Evolutionary conservation across 2,113 vertebrate species (phyloP).

Genomic region (Vulpes lagopus): DNA sequence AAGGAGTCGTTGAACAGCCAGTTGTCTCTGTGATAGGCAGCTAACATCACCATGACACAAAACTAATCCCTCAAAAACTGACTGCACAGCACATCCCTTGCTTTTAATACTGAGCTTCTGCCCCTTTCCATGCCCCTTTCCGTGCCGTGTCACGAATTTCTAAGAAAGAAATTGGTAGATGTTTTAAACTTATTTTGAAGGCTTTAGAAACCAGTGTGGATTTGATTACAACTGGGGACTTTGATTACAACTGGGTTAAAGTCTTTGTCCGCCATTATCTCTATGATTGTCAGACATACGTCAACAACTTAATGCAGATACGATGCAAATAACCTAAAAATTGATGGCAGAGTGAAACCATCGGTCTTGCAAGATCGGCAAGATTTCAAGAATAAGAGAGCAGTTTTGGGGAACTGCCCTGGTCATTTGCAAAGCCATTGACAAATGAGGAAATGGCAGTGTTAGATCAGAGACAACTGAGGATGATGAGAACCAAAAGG

Average conservation of each 20-base stretch:
- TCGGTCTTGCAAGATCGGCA: constrained; percentile 17
- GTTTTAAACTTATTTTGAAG: constrained; percentile 99
- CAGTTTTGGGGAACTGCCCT: not conserved
- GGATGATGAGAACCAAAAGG: not conserved
- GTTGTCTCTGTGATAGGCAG: not conserved
- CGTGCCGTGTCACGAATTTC: constrained; percentile 98
- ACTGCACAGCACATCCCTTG: not conserved
- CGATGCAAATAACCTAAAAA: not conserved
- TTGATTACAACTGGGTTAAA: constrained; percentile 82
- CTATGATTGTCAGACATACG: not conserved
- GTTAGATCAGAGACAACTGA: not conserved
- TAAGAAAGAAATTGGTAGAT: constrained; percentile 99
- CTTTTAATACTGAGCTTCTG: constrained; percentile 3
- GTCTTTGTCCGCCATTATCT: not conserved
- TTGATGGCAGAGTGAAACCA: not conserved
- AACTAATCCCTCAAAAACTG: not conserved
- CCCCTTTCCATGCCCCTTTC: rapidly evolving
- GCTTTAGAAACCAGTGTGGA: constrained; percentile 99
- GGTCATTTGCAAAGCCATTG: not conserved
- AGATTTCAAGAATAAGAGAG: constrained; percentile 55
- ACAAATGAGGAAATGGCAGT: not conserved
- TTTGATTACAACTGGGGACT: constrained; percentile 98
- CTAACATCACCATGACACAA: not conserved
- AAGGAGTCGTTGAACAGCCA: not conserved
- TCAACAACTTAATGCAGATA: not conserved